Conservation (phyloP, 2,888 invertebrate species). For the Euproctis similis region DNA sequence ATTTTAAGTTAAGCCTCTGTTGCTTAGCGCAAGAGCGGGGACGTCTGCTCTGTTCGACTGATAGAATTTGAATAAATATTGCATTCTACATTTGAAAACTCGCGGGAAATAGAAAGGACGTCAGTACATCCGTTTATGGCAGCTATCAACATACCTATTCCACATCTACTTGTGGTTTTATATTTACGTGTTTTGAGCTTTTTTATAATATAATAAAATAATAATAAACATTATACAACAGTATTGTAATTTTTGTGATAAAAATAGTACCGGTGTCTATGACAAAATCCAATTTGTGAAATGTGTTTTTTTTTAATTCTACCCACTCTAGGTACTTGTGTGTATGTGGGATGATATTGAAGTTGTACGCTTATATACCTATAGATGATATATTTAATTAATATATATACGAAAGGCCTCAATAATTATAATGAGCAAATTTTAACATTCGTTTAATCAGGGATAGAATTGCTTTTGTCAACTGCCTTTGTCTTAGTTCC, state of each 20-base stretch:
- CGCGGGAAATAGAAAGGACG: slow-evolving; percentile 20
- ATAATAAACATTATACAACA: slow-evolving; percentile 37
- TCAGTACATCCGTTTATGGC: slow-evolving; percentile 32
- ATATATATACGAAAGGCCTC: no score
- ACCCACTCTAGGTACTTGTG: no score
- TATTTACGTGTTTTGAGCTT: slow-evolving; percentile 56
- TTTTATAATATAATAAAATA: slow-evolving; percentile 39
- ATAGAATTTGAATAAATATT: slow-evolving; percentile 42
- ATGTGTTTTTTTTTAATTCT: slow-evolving; percentile 28
- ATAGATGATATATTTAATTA: no score
- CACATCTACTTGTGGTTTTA: slow-evolving; percentile 36
- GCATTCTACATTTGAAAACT: no score
- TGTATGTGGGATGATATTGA: no score
- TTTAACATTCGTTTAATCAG: no score
- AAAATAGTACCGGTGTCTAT: slow-evolving; percentile 29
- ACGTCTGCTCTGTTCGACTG: slow-evolving; percentile 44
- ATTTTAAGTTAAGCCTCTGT: slow-evolving; percentile 40
- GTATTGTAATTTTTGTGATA: slow-evolving; percentile 42
- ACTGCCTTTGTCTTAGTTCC: no score
- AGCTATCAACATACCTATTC: slow-evolving; percentile 44
- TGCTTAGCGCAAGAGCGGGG: slow-evolving; percentile 30
- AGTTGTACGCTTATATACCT: no score
- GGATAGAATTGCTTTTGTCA: no score
- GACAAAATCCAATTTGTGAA: slow-evolving; percentile 40
- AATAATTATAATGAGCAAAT: no score